Conservation (phyloP, 2,797 vertebrate genomes). For the Coranthus polyacanthus region DNA sequence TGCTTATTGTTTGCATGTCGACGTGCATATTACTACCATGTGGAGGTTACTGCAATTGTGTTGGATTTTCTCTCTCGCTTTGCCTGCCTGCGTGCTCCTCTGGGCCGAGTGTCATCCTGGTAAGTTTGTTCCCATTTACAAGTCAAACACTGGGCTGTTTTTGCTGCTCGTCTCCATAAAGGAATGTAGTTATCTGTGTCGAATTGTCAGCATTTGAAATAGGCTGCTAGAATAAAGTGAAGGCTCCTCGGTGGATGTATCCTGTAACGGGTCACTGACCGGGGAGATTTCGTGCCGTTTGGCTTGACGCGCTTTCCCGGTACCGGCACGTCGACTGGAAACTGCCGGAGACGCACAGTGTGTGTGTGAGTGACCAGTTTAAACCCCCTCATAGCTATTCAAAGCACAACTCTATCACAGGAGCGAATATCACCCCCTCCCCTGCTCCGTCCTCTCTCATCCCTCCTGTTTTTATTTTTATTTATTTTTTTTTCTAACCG, state of each 20-base stretch:
- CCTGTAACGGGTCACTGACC: conserved; percentile 26
- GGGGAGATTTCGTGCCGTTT: too few relatives aligned
- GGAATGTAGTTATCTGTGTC: too few relatives aligned
- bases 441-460: too few relatives aligned
- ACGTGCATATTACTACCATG: conserved; percentile 93
- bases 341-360: neutral
- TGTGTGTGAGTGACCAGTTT: conserved; percentile 32
- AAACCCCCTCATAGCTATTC: conserved; percentile 2
- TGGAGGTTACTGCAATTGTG: conserved; percentile 94
- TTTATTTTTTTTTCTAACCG: neutral
- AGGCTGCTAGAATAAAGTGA: too few relatives aligned
- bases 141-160: conserved; percentile 28
- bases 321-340: conserved; percentile 8
- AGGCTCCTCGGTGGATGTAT: neutral
- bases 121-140: conserved; percentile 84
- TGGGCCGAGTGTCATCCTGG: conserved; percentile 93
- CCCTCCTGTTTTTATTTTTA: too few relatives aligned
- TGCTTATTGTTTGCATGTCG: conserved; percentile 79
- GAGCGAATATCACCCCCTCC: too few relatives aligned
- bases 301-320: conserved; percentile 30
- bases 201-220: too few relatives aligned
- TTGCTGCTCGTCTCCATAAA: too few relatives aligned
- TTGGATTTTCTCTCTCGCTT: conserved; percentile 89
- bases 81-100: conserved; percentile 88
- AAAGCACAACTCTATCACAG: conserved; percentile 5